Percentiles rank a stretch among this genome's conserved stretches.
These are phyloP conservation scores for Neogobius melanostomus DNA, from an alignment of 2,113 vertebrate genomes.

Conservation along the genomic window DNA sequence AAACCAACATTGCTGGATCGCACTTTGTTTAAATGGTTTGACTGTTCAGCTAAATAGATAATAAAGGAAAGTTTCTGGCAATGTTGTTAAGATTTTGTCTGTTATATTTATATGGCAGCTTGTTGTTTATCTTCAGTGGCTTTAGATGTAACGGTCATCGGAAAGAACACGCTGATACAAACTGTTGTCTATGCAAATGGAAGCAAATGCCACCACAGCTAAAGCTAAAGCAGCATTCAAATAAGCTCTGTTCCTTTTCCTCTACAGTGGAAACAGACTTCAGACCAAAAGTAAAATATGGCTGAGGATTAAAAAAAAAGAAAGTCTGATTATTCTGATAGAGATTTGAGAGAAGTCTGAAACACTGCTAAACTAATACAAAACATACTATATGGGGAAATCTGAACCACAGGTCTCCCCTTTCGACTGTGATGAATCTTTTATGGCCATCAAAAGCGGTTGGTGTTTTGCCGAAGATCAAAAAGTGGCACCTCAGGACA, in stretches of 20 bases:
- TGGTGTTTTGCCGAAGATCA: no score
- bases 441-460: no score
- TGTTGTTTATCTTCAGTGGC: slow-evolving; percentile 12
- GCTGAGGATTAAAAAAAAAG: no score
- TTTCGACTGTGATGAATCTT: no score
- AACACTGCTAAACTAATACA: not conserved
- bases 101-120: not conserved
- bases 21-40: no score
- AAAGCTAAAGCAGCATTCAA: slow-evolving; percentile 53
- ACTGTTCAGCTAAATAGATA: no score
- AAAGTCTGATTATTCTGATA: no score
- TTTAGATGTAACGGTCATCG: slow-evolving; percentile 33
- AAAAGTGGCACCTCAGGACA: not conserved
- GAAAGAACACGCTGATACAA: slow-evolving; percentile 45
- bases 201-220: slow-evolving; percentile 59
- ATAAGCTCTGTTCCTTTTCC: slow-evolving; percentile 37
- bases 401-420: not conserved
- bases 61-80: no score
- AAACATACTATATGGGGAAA: slow-evolving; percentile 12
- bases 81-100: not conserved
- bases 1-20: no score
- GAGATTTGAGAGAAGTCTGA: not conserved
- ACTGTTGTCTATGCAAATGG: slow-evolving; percentile 61
- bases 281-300: no score
- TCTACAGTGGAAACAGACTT: slow-evolving; percentile 24